A percentile compares a stretch with the other conserved stretches of the same genome.
Evolutionary conservation across 2,888 invertebrate species (phyloP).

Genomic region (Tineola bisselliella): DNA sequence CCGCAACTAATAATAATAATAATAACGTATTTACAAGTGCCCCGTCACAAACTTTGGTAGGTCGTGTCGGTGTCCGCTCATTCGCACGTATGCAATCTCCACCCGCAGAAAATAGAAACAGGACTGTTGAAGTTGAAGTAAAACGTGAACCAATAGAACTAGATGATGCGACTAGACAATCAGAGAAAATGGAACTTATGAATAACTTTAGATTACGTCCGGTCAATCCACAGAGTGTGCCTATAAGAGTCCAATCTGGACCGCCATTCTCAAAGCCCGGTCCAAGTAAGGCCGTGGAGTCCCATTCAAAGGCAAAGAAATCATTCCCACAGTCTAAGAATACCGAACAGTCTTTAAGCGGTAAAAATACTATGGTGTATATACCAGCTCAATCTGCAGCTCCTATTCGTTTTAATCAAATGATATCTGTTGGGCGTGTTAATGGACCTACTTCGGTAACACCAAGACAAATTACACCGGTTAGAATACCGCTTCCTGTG

Average conservation of each 20-base stretch:
- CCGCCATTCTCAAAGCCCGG: constrained; percentile 4
- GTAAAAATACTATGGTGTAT: constrained; percentile 61
- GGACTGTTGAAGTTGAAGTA: constrained; percentile 42
- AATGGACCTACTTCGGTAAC: neutral
- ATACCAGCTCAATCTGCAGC: constrained; percentile 46
- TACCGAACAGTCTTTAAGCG: constrained; percentile 40
- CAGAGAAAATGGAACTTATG: constrained; percentile 22
- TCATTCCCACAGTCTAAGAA: constrained; percentile 51
- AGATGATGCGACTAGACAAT: constrained; percentile 18
- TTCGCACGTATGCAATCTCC: constrained; percentile 47
- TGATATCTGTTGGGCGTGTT: neutral
- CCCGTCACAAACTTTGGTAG: constrained; percentile 28
- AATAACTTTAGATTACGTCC: constrained; percentile 46
- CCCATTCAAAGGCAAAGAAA: constrained; percentile 39
- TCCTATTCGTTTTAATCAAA: neutral
- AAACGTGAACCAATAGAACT: constrained; percentile 53
- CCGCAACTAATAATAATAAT: constrained; percentile 26
- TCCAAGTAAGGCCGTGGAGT: constrained; percentile 25
- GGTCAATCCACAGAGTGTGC: constrained; percentile 23
- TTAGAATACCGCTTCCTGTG: neutral
- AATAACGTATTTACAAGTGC: neutral
- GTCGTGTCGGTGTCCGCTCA: constrained; percentile 49
- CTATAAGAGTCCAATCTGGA: constrained; percentile 11
- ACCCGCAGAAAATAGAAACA: constrained; percentile 17
- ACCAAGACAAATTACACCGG: neutral